Percentiles rank a stretch among this genome's conserved stretches.
These are phyloP conservation scores for Aphelinus certus DNA, from an alignment of 1,140 invertebrate species.

Conservation along the genomic window DNA sequence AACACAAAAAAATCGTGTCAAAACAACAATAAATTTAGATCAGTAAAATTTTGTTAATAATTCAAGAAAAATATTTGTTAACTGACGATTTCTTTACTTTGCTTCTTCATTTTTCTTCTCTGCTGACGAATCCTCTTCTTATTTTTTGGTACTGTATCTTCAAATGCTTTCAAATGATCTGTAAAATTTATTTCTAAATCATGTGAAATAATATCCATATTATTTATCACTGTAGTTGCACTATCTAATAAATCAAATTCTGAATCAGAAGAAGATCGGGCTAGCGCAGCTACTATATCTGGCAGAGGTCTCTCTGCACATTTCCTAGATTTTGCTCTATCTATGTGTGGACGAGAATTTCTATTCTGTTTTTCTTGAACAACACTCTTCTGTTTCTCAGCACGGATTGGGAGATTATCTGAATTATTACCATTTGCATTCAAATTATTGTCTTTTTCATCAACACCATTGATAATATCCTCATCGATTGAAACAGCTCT, in stretches of 20 bases:
- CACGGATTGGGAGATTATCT: conserved; percentile 11
- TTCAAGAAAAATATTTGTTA: no score
- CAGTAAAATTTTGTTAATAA: no score
- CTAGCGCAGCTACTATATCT: conserved; percentile 55
- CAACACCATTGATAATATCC: conserved; percentile 37
- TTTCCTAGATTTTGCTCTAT: conserved; percentile 68
- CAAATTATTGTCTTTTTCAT: conserved; percentile 18
- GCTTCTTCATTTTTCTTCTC: no score
- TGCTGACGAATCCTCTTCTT: no score
- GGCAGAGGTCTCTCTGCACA: conserved; percentile 65
- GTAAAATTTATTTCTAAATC: conserved; percentile 61
- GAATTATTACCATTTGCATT: conserved; percentile 16
- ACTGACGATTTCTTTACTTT: no score
- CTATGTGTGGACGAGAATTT: conserved; percentile 53
- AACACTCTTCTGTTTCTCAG: no score
- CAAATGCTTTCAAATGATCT: conserved; percentile 65
- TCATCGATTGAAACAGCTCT: conserved; percentile 46
- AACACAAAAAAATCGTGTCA: no score
- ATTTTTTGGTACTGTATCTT: conserved; percentile 58
- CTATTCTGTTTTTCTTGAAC: conserved; percentile 42
- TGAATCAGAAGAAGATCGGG: conserved; percentile 57
- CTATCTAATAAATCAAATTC: conserved; percentile 50
- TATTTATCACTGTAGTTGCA: conserved; percentile 31
- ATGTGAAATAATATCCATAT: conserved; percentile 47
- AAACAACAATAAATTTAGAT: no score